These are phyloP conservation scores for Hecatera dysodea DNA, from an alignment of 2,888 invertebrate genomes.

Conservation along the genomic window DNA sequence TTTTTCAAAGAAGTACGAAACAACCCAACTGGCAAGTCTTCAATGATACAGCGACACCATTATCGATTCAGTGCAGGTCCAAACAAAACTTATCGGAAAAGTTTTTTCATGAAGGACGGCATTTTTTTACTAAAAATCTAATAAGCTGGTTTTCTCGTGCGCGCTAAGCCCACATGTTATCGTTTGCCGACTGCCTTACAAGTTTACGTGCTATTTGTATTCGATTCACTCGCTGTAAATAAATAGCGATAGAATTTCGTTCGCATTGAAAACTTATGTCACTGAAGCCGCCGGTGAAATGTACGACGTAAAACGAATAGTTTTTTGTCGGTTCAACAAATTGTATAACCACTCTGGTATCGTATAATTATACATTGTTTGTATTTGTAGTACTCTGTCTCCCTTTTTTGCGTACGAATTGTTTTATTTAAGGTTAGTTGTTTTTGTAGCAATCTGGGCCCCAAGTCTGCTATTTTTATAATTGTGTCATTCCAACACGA, in stretches of 20 bases:
- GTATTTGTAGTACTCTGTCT: not conserved
- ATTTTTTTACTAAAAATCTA: conserved; percentile 55
- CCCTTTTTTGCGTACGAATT: not conserved
- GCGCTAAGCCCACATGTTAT: conserved; percentile 48
- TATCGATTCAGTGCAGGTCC: conserved; percentile 52
- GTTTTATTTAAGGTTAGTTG: not conserved
- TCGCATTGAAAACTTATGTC: conserved; percentile 62
- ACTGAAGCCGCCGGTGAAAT: conserved; percentile 42
- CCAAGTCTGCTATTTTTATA: no score
- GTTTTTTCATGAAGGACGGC: conserved; percentile 40
- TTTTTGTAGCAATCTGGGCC: not conserved
- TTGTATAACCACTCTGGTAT: conserved; percentile 25
- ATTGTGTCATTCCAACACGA: no score
- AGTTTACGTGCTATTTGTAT: conserved; percentile 60
- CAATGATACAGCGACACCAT: conserved; percentile 37
- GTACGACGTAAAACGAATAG: conserved; percentile 51
- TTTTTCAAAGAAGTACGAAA: not conserved
- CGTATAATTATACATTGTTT: conserved; percentile 25
- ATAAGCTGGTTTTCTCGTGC: conserved; percentile 40
- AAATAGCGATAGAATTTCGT: conserved; percentile 61
- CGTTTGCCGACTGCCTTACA: conserved; percentile 54
- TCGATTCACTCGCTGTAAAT: conserved; percentile 58
- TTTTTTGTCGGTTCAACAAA: conserved; percentile 43
- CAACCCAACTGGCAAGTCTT: conserved; percentile 10
- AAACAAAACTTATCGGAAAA: conserved; percentile 53